Base-by-base conservation (phyloP, 2,888 invertebrate species). In the Fragum sueziense region DNA sequence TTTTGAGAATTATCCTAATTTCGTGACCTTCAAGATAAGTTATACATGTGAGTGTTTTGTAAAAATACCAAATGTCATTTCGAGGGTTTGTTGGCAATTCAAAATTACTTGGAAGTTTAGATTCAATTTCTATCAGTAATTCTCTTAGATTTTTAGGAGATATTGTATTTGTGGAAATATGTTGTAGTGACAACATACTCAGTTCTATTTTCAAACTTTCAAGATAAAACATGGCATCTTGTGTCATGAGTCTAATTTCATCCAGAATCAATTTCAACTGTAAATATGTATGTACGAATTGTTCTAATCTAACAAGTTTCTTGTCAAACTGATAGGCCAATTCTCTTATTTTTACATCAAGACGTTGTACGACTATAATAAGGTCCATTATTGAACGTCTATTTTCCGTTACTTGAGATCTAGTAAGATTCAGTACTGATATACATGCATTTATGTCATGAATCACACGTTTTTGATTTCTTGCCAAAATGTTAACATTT, bases 31-130 rank as follows among this genome's bases (percentile, higher is more conserved):
- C 59, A 20, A 78, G 11, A 54, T 69, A 69, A 22, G 73, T 33
- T 25, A 20, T 62, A 54, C 61, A 68, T 71, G 47, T 20, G 4
- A 47, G 25, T 33, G 34, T 68, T 25, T 74, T 70, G 51, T 73
- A 73, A 41, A 67, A 74, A 67, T 78, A n/a, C 78, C 74, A 78
- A 29, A 74, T 78, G 29, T 74, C 34, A n/a, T 20, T 62, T 22
- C 22, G 47, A 17, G 77, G 77, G 47, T 69, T 69, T 34, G 7
- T 52, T 34, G 70, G 61, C 47, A 77, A 51, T 69, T 69, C 33
- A 33, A 73, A 47, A 25, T 57, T 73, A 29, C 17, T 22, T 2
- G 68, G 73, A 57, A 41, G 14, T 61, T 72, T 52, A 17, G 22
- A 6, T 41, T 76, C 1, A n/a, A 78, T 65, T 7, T 72, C 54